Evolutionary conservation across 2,113 vertebrate species (phyloP).

Genomic region (Oophaga pumilio): DNA sequence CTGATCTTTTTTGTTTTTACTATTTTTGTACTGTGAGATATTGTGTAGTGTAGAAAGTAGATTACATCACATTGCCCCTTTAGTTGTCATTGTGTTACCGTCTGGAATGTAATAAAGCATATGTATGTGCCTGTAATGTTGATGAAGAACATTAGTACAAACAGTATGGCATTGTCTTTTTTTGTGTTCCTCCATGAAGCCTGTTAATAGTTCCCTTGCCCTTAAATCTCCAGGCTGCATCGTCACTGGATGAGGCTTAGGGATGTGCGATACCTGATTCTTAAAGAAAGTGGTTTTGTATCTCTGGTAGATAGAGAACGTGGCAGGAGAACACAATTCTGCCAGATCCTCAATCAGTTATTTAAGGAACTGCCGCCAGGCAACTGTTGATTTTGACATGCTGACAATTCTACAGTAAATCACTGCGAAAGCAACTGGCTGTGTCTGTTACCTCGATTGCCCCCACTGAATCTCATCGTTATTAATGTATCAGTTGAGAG

Average conservation of each 20-base stretch:
- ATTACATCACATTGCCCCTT: too few relatives aligned
- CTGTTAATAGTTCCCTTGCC: neutral
- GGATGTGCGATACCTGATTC: neutral
- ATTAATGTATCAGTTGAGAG: neutral
- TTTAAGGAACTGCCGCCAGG: constrained; percentile 61
- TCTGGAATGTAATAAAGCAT: neutral
- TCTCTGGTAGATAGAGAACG: neutral
- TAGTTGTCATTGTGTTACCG: too few relatives aligned
- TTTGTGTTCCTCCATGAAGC: neutral
- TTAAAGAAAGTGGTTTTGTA: constrained; percentile 30
- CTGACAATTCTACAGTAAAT: constrained; percentile 60
- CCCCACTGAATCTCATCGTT: constrained; percentile 45
- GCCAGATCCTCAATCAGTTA: constrained; percentile 57
- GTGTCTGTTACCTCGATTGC: constrained; percentile 40
- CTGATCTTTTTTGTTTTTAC: too few relatives aligned
- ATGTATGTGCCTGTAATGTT: neutral
- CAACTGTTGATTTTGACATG: constrained; percentile 62
- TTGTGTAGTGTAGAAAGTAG: too few relatives aligned
- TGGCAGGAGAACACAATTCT: constrained; percentile 61
- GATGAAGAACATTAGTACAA: neutral
- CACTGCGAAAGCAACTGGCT: constrained; percentile 60
- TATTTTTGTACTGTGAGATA: too few relatives aligned
- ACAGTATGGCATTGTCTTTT: neutral
- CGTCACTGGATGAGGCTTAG: neutral
- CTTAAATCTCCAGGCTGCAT: neutral